Evolutionary conservation across 2,113 vertebrate species (phyloP), one percentile per base, ranked within the genome.

Genomic region (cattle (Bos taurus)): DNA sequence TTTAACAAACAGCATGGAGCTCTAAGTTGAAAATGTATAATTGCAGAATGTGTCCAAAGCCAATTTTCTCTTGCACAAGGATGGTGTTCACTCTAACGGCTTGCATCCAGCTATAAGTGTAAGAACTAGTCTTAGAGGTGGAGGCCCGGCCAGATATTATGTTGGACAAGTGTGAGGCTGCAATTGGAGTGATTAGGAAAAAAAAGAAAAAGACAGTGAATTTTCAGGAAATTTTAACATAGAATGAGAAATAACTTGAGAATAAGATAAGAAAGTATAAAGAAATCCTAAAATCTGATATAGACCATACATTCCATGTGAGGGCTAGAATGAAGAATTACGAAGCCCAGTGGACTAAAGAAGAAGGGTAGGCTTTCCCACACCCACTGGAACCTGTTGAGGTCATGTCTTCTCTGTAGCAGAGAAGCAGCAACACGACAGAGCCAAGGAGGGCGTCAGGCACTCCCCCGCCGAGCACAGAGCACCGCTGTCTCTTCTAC

Each of bases 251-350:
- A 48, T 59, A 40, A 84, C 25, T 50, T 62, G 21, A 78, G n/a
- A 84, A 46, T 57, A 77, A 94, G 91, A 88, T n/a, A 96, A 94
- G 71, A 94, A 95, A 84, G 46, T 21, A n/a, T 10, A 33, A 92
- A 28, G 28, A 64, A 71, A n/a, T 33, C 57, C 33, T 26, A 36
- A 88, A 36, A 77, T 23, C 46, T 59, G 17, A n/a, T 4, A 3
- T 7, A 60, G 48, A 48, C 21, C 15, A 0, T 9, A 6, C 14
- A 30, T 30, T 40, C 6, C 64, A 9, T 1, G 8, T 0, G 17
- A 86, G 82, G 36, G 11, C n/a, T 90, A 11, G 52, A 26, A 28
- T 7, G 23, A 2, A 33, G 0, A 8, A 36, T 8, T 3, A 10
- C 12, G 8, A 11, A 40, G 36, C 81, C 23, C 0, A 5, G 15